These are phyloP conservation scores for Euphydryas editha DNA, from an alignment of 2,888 invertebrate genomes.

Conservation along the genomic window DNA sequence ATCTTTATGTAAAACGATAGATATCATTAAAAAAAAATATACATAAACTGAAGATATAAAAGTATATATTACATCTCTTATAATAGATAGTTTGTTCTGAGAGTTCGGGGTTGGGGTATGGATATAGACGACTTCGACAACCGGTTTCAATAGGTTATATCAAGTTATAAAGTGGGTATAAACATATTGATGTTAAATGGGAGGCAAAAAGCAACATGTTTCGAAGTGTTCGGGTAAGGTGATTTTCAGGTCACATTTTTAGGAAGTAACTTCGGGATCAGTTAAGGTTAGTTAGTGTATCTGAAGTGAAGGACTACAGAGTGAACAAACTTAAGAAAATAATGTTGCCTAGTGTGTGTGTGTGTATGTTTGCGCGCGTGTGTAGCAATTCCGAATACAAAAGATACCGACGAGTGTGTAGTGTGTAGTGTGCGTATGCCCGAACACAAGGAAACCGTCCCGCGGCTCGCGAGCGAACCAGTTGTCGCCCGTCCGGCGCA, in stretches of 20 bases:
- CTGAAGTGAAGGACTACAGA: neutral
- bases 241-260: neutral
- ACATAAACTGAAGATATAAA: slow-evolving; percentile 35
- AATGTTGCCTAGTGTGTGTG: neutral
- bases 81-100: slow-evolving; percentile 81
- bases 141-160: slow-evolving; percentile 63
- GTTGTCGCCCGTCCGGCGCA: slow-evolving; percentile 31
- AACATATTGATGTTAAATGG: slow-evolving; percentile 11
- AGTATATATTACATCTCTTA: slow-evolving; percentile 29
- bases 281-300: neutral
- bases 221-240: slow-evolving; percentile 15
- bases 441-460: slow-evolving; percentile 22
- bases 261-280: neutral
- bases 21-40: slow-evolving; percentile 52
- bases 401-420: neutral
- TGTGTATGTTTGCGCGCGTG: too few relatives aligned
- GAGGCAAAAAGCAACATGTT: slow-evolving; percentile 10
- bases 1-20: slow-evolving; percentile 65
- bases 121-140: slow-evolving; percentile 67
- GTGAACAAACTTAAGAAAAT: neutral
- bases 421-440: slow-evolving; percentile 1
- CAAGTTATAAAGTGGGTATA: slow-evolving; percentile 8
- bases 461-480: slow-evolving; percentile 12
- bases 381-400: neutral
- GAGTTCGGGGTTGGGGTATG: slow-evolving; percentile 51